Evolutionary conservation across 2,888 invertebrate species (phyloP), one percentile per base, ranked within the genome.

Genomic region (Platycheirus rosarum): DNA sequence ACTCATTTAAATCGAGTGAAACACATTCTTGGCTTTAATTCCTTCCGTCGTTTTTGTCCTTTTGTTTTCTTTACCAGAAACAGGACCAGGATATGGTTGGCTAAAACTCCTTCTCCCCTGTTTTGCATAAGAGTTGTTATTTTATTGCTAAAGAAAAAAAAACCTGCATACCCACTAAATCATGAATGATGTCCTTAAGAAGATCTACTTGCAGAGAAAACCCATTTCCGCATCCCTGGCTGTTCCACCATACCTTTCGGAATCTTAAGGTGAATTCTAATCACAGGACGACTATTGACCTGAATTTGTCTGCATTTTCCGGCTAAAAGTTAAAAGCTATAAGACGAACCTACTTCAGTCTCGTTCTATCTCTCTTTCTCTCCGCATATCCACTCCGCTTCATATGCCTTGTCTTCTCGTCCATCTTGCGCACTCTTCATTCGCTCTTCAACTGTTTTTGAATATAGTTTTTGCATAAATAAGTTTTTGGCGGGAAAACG

Each of bases 251-350:
- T 2, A 23, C 6, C 6, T 23, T 49, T 74, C 69, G 42, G 23
- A 20, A 49, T 62, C 11, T 37, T 62, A 65, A 70, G 76, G 76
- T 57, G 44, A 51, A 69, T 76, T 66, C 80, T 76, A 76, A 76
- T 80, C 80, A 44, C 63, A 76, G 37, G 70, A 74, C 74, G 70
- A 74, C 74, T 63, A 69, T 74, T 79, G 69, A 80, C 70, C 76
- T 80, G 20, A 74, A 69, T 80, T 60, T 60, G 23, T 44, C 44
- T 40, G 14, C 23, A 35, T 70, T 60, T 46, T 20, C 26, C 2
- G 14, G 29, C 13, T 20, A 42, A 32, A 68, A 42, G 23, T 42
- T 16, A 14, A 23, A 4, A 14, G 16, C 23, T 13, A 13, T 55
- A n/a, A n/a, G 20, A 23, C 29, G 6, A 23, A 13, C 6, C 26